A percentile compares a stretch with the other conserved stretches of the same genome.
phyloP scores from a whole-genome alignment of 2,888 invertebrate species.

The Caenorhabditis afra region DNA sequence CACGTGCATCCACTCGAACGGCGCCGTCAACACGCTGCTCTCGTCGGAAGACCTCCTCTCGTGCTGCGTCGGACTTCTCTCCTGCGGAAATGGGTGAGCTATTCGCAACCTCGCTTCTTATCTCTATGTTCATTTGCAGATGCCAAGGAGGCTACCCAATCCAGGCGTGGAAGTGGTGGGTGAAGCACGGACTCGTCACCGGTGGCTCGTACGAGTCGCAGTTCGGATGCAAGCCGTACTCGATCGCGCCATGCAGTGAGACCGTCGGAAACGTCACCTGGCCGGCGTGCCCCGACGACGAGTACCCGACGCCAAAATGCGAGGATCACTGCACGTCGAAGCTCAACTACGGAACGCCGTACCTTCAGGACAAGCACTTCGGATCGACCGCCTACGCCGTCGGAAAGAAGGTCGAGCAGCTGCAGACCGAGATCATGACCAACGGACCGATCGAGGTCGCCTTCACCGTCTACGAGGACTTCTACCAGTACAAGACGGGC shows the following conservation, averaged over 20 bases:
- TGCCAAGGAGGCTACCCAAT: constrained; percentile 90
- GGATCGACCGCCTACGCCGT: constrained; percentile 80
- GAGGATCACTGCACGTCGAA: constrained; percentile 47
- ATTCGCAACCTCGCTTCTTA: constrained; percentile 85
- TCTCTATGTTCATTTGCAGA: constrained; percentile 37
- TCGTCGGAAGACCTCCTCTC: constrained; percentile 82
- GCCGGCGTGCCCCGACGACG: constrained; percentile 42
- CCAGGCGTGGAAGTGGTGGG: constrained; percentile 91
- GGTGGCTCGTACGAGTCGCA: constrained; percentile 85
- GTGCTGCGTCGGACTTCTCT: constrained; percentile 76
- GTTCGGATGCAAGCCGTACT: constrained; percentile 91
- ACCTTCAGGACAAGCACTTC: constrained; percentile 60
- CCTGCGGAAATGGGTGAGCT: constrained; percentile 82
- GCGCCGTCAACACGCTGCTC: constrained; percentile 74
- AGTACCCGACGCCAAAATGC: constrained; percentile 53
- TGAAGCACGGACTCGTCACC: constrained; percentile 88
- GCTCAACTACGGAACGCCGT: constrained; percentile 31
- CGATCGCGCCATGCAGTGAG: constrained; percentile 88
- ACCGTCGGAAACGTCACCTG: constrained; percentile 88
- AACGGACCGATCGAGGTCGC: constrained; percentile 90
- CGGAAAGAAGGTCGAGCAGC: constrained; percentile 85
- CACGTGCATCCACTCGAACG: constrained; percentile 81
- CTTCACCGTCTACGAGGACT: constrained; percentile 90
- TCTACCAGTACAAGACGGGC: constrained; percentile 89
- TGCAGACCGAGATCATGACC: constrained; percentile 88